These are phyloP conservation scores for Megaceryle alcyon DNA, from an alignment of 2,797 vertebrate genomes.

Conservation along the genomic window DNA sequence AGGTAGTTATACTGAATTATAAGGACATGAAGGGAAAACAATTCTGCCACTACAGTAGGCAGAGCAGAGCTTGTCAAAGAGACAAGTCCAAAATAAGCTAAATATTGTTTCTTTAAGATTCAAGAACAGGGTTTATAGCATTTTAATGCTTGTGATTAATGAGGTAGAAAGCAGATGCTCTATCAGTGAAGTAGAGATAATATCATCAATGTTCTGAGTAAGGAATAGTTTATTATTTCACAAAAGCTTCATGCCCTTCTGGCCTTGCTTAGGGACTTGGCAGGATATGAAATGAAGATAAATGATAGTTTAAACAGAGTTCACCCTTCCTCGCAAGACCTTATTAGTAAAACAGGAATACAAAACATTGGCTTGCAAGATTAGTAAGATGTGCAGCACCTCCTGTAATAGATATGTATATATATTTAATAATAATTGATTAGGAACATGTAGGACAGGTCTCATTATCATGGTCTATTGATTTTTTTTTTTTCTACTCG, in stretches of 20 bases:
- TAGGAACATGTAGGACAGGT: conserved; percentile 7
- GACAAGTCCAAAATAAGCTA: background rate
- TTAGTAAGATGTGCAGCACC: background rate
- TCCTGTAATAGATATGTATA: background rate
- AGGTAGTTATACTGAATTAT: background rate
- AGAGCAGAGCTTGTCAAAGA: conserved; percentile 8
- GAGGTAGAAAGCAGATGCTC: conserved; percentile 56
- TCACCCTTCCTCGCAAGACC: conserved; percentile 42
- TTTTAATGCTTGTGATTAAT: conserved; percentile 47
- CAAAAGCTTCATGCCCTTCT: conserved; percentile 50
- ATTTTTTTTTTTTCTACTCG: conserved; percentile 45
- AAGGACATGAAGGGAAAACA: background rate
- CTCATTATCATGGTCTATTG: conserved; percentile 59
- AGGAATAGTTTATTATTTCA: conserved; percentile 57
- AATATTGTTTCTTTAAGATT: conserved; percentile 43
- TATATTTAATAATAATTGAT: conserved; percentile 46
- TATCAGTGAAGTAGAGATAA: conserved; percentile 28
- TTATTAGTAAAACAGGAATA: conserved; percentile 43
- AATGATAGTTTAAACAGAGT: conserved; percentile 58
- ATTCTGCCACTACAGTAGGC: background rate
- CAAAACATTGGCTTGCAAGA: background rate
- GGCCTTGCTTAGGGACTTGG: conserved; percentile 63
- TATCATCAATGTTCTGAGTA: background rate
- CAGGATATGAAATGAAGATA: conserved; percentile 65
- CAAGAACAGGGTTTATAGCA: background rate